These are phyloP conservation scores for Acanthurus lineatus DNA, from an alignment of 2,797 vertebrate species.

Conservation along the genomic window DNA sequence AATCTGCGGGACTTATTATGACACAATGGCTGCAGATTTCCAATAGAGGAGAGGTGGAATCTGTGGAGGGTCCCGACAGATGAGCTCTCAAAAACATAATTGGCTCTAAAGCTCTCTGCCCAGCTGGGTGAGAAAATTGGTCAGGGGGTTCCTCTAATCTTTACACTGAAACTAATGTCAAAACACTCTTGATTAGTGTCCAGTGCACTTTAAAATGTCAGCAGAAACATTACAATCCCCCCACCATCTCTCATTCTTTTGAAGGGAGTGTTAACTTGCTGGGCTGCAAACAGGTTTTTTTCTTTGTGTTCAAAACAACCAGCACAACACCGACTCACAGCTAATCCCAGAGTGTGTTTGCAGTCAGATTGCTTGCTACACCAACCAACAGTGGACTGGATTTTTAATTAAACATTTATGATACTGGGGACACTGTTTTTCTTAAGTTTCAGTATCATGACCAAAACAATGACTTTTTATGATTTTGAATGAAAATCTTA, in stretches of 20 bases:
- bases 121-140: constrained; percentile 21
- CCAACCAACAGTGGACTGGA: too few species aligned
- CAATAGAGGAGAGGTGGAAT: constrained; percentile 22
- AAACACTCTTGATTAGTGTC: constrained; percentile 43
- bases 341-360: too few species aligned
- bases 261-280: constrained; percentile 13
- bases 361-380: too few species aligned
- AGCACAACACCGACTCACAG: constrained; percentile 1
- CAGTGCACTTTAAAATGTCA: constrained; percentile 29
- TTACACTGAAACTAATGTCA: not conserved
- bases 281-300: constrained; percentile 9
- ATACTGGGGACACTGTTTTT: too few species aligned
- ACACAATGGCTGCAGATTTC: constrained; percentile 14
- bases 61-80: constrained; percentile 19
- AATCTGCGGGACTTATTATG: constrained; percentile 27
- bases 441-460: too few species aligned
- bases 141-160: constrained; percentile 22
- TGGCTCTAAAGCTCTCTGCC: constrained; percentile 30
- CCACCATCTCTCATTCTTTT: not conserved
- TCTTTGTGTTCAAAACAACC: not conserved
- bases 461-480: too few species aligned
- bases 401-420: too few species aligned
- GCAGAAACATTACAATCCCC: not conserved
- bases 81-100: constrained; percentile 35
- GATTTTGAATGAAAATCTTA: too few species aligned